Base-by-base conservation (phyloP, 2,797 vertebrate genomes). In the Pantherophis alleghaniensis region DNA sequence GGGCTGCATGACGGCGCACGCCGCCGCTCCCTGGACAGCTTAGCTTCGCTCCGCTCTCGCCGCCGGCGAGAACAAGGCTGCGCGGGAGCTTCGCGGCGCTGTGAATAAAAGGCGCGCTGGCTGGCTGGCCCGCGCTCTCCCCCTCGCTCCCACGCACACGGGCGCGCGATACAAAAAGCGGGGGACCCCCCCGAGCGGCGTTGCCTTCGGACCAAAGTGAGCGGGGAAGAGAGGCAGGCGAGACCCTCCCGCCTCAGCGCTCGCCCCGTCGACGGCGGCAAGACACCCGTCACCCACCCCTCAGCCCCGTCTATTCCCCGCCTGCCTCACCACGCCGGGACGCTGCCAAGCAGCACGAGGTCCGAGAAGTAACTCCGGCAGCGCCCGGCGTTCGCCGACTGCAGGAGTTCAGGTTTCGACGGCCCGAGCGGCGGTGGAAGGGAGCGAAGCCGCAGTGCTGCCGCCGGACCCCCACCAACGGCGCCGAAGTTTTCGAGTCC, bases 11-110 rank as follows among this genome's bases (percentile, higher is more conserved):
- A 53, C 86, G 86, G 90, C 90, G 90, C 92, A 98, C 98, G 97
- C 98, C 98, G 97, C 98, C 98, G 97, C 97, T 97, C 95, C 96
- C 96, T 97, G 96, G 96, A 96, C 96, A 95, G 94, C 97, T 96
- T 97, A 0, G 96, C 98, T 97, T 94, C 0, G 96, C 98, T 97
- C 96, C 88, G 32, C 96, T 88, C 96, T 95, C 69, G 13, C 42
- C 51, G 95, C 97, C 97, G 92, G 7, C 22, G 94, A 98, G 97
- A 95, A 97, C 98, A 97, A 98, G 97, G 98, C 98, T 97, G 91
- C 11, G 69, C 42, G 4, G 4, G 95, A 96, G 97, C 95, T 96
- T 97, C 95, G 56, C 93, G 95, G 93, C 92, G 79, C 18, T 32
- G 88, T 47, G 89, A 90, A 87, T 26, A 91, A 79, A 66, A 47